Evolutionary conservation across 1,140 invertebrate species (phyloP), one percentile per base, ranked within the genome.

Genomic region (Platorchestia sp.): DNA sequence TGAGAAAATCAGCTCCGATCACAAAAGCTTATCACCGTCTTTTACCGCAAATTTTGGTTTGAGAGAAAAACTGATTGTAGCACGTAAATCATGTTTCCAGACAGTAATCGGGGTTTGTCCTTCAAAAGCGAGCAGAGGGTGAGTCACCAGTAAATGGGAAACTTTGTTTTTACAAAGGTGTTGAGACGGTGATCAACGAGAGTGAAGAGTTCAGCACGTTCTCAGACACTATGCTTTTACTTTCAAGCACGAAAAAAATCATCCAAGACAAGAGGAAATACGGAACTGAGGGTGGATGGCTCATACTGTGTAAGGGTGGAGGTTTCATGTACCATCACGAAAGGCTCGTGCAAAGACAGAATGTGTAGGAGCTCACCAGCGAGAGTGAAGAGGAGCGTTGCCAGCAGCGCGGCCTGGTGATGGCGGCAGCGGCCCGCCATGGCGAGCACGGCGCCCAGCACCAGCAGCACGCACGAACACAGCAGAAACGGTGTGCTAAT

Each of bases 341-440:
- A 75, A 36, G 27, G 36, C 59, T 22, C 1, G 59, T 19, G 59
- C 1, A 22, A 3, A 10, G 36, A 22, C 59, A 51, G 47, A 51
- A 51, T 19, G 19, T 6, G 47, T 51, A 19, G 87, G 5, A 47
- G 19, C 14, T 93, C 44, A 93, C 91, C 91, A 14, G 91, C 43
- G 45, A 93, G 91, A 6, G 91, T 93, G 91, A 93, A 93, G 91
- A 93, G 91, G 7, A 93, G 91, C 43, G 91, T 93, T 93, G 91
- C 91, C 44, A 93, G 91, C 16, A 93, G 91, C 1, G 91, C 91
- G 44, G 91, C 91, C 91, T 93, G 91, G 3, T 45, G 91, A 10
- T 93, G 91, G 45, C 91, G 10, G 91, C 91, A 93, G 43, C 91
- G 91, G 27, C 91, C 91, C 45, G 44, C 91, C 91, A 93, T 40